Evolutionary conservation across 2,113 vertebrate genomes (phyloP), one percentile per base, ranked within the genome.

Genomic region (Prunella fulvescens): DNA sequence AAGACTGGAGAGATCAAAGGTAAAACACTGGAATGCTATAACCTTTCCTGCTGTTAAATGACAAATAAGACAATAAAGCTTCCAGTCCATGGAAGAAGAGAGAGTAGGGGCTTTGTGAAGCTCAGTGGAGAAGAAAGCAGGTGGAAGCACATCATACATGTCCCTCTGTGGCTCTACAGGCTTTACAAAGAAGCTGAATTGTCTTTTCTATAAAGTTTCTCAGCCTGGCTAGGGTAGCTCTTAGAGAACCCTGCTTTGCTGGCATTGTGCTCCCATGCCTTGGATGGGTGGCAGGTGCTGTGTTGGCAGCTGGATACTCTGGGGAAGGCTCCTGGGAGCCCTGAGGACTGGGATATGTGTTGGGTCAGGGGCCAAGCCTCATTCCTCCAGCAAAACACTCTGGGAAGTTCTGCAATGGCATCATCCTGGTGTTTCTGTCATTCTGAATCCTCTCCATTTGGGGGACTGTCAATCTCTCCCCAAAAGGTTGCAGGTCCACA

Each of bases 231-330:
- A 1, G 7, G 18, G 13, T 50, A 66, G 19, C 3, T 60, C 15
- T 72, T 56, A 19, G 26, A 60, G 11, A 31, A 11, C 6, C 4
- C 29, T 45, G 8, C 14, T 69, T 47, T 79, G 12, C 31, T 85
- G 14, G 4, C 1, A 0, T 15, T 78, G n/a, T 11, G 17, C 19
- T 74, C 19, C 33, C 12, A 6, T 0, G 1, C 10, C 37, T n/a
- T 71, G 51, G 1, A 22, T 47, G 9, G 12, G 11, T 0, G 1
- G 4, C 19, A 48, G 53, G 14, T 50, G 5, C 20, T 72, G 11
- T 44, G 28, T 6, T 24, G n/a, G 37, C 31, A 71, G 7, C 26
- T 57, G 65, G 16, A 33, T 76, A 15, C 25, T 76, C 84, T 44
- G 33, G 7, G 18, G 17, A 15, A 65, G 13, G 26, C 51, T 83